Base-by-base conservation (phyloP, 92 coral and sea anemone genomes). In the Porites cylindrica region DNA sequence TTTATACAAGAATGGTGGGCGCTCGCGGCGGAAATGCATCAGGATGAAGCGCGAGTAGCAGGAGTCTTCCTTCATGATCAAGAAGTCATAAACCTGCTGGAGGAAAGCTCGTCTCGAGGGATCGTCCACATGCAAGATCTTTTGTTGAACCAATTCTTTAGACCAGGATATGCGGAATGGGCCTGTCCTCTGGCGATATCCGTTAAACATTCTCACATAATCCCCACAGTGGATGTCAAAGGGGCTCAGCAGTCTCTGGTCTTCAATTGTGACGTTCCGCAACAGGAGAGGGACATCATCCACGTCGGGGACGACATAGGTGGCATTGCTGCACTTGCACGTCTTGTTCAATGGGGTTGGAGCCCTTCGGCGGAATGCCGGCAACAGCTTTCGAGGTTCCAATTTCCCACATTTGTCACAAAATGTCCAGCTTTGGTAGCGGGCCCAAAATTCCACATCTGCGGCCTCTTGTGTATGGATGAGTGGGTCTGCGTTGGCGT, bases 141-240 rank as follows among this genome's bases (percentile, higher is more conserved):
- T 66, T 2, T 80, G 50, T 1, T 4, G 5, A 0, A 68, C 84
- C 6, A 1, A 1, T 21, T 50, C 7, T 1, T 6, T 7, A 1
- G 75, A 66, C 84, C 76, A 80, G 18, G 84, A 43, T 0, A 80
- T 10, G 3, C 74, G 75, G 18, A 80, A 53, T 0, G 84, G 63
- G 0, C 84, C 84, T 3, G 84, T 80, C 17, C 58, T 4, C 29
- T 50, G 70, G 18, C 56, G 58, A 21, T 80, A 52, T 2, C 91
- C 91, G 47, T 72, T 75, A 6, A 52, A 62, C 72, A 7, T 53
- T 70, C 62, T 32, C 13, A 43, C 29, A 71, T 87, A 80, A 1
- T 72, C 76, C 1, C 89, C 77, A 19, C 66, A 76, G 17, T 85
- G 83, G 60, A 85, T 43, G 84, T 76, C 64, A 4, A 81, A 80